Evolutionary conservation across 2,113 vertebrate species (phyloP), one percentile per base, ranked within the genome.

Genomic region (Vimba vimba): DNA sequence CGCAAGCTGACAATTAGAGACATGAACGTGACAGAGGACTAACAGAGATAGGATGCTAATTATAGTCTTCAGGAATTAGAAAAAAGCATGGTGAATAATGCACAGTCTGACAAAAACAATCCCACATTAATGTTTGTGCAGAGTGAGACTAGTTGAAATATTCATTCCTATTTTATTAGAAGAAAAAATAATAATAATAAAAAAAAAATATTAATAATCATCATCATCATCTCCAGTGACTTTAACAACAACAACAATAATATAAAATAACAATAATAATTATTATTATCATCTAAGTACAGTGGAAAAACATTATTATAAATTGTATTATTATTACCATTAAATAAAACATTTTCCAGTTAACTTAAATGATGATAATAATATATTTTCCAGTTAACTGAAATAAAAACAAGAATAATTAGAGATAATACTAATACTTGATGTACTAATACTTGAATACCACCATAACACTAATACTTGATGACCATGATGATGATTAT

Each of bases 61-160:
- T 52, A 82, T 52, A 23, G 43, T 47, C 45, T 15, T 13, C 39
- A 12, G 25, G 15, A 43, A 73, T 23, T 73, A 30, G 33, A 60
- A 25, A n/a, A 60, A 45, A 36, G 17, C 33, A 33, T 19, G 25
- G 19, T 55, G 12, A 60, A 66, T 66, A 27, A 17, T 4, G 6
- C 5, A 12, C 0, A 36, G 50, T 66, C 52, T 19, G 55, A 57
- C 19, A 23, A 57, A 39, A 43, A 75, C 45, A 73, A 45, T 47
- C 36, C 13, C n/a, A 47, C 57, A 77, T 23, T 33, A 79, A 79
- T 25, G 73, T 83, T 79, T 79, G 47, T 39, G 68, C 50, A 71
- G 74, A 74, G 45, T 3, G 39, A 47, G n/a, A 81, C 59, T 19
- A 25, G 6, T 5, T 64, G 2, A 13, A 52, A 25, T 25, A 74